Conservation (phyloP, 1,140 invertebrate genomes). For the Leptonema lineaticorne region DNA sequence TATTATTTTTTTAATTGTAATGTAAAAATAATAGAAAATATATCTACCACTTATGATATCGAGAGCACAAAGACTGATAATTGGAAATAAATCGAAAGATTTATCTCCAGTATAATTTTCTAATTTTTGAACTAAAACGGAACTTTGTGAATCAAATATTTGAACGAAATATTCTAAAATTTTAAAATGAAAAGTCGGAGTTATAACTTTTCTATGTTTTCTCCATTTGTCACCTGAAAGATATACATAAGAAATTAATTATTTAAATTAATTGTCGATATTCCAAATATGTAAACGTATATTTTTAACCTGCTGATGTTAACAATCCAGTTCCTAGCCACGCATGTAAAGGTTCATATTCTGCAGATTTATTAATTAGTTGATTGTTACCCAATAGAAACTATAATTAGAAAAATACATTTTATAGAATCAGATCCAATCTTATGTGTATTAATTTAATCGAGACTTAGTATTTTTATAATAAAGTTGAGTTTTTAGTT, state of each 20-base stretch:
- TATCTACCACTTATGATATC: constrained; percentile 74
- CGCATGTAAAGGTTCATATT: constrained; percentile 48
- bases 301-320: constrained; percentile 43
- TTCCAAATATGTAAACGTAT: background rate
- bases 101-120: constrained; percentile 48
- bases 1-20: constrained; percentile 63
- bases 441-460: no score
- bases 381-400: constrained; percentile 21
- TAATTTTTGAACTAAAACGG: constrained; percentile 62
- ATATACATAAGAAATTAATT: no score
- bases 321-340: constrained; percentile 53
- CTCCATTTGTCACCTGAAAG: constrained; percentile 67
- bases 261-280: background rate
- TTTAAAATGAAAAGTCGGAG: constrained; percentile 84
- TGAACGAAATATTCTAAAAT: constrained; percentile 76
- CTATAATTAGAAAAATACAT: background rate
- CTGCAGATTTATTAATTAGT: constrained; percentile 44
- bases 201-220: constrained; percentile 68
- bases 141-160: constrained; percentile 68
- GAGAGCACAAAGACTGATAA: constrained; percentile 66
- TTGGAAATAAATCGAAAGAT: constrained; percentile 64
- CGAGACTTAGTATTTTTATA: no score
- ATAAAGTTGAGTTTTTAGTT: background rate
- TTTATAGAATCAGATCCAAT: no score
- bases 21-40: constrained; percentile 48